A percentile compares a stretch with the other conserved stretches of the same genome.
Conservation (phyloP, 92 coral and sea anemone genomes). For the Phenganax marumi region DNA sequence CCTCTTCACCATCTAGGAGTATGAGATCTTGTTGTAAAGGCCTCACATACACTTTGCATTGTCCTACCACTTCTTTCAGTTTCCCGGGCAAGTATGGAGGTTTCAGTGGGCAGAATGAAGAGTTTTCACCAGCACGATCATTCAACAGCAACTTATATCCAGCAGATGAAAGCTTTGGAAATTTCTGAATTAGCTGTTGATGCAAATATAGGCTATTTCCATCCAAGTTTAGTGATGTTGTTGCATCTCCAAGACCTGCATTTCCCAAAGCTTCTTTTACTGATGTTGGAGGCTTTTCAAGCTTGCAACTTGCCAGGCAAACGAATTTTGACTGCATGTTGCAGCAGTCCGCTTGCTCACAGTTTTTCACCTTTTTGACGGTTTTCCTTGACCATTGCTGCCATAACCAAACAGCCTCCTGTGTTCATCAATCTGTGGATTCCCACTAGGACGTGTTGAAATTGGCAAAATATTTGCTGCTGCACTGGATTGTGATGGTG, state of each 20-base stretch:
- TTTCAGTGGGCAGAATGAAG: not conserved
- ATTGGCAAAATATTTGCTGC: not conserved
- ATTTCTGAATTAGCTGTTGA: not conserved
- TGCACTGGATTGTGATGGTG: not conserved
- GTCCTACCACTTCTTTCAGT: constrained; percentile 15
- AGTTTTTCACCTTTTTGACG: not conserved
- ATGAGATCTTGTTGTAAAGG: constrained; percentile 18
- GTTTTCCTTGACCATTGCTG: not conserved
- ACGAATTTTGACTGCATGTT: not conserved
- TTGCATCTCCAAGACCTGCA: not conserved
- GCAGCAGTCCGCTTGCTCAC: not conserved
- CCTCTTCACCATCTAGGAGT: constrained; percentile 23
- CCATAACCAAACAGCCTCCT: not conserved
- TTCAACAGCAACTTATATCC: not conserved
- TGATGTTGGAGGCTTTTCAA: not conserved
- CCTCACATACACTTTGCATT: constrained; percentile 18
- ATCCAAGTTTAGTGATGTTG: not conserved
- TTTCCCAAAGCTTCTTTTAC: not conserved
- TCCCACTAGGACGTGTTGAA: constrained; percentile 2
- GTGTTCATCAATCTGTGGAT: not conserved
- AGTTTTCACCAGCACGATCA: not conserved
- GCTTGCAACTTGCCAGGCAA: not conserved
- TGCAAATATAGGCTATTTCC: constrained; percentile 15
- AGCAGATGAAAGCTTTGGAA: not conserved
- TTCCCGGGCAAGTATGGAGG: constrained; percentile 6